Conservation (phyloP, 2,797 vertebrate species). For the Poeciliopsis presidionis region DNA sequence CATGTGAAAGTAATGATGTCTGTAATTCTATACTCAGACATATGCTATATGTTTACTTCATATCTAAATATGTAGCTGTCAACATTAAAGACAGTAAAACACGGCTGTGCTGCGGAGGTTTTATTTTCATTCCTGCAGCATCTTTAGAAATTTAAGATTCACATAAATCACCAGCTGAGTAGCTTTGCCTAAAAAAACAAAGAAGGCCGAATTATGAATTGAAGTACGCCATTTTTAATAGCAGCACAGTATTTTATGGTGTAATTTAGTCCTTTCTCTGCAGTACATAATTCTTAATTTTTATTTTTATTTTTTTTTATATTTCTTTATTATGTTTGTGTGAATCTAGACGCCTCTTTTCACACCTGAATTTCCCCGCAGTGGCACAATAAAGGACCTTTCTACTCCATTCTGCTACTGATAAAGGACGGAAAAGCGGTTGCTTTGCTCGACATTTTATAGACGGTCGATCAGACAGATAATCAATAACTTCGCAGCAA, state of each 20-base stretch:
- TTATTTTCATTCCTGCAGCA: background rate
- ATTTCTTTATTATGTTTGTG: background rate
- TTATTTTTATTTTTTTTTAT: no score
- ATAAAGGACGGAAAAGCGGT: slow-evolving; percentile 10
- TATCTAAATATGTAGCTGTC: background rate
- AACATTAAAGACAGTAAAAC: background rate
- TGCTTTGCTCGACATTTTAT: slow-evolving; percentile 25
- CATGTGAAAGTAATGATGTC: background rate
- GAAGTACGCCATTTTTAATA: no score
- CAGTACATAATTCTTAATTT: background rate
- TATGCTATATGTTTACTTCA: background rate
- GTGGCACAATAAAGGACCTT: background rate
- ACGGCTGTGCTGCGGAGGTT: background rate
- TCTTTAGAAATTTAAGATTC: slow-evolving; percentile 1
- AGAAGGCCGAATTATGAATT: background rate
- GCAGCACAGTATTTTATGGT: no score
- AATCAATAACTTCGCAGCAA: background rate
- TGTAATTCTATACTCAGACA: background rate
- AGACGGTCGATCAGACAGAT: background rate
- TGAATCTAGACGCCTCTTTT: background rate
- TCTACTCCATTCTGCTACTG: background rate
- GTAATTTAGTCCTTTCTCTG: background rate
- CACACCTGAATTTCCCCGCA: background rate
- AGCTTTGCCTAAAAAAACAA: background rate
- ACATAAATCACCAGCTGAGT: background rate